A percentile compares a stretch with the other conserved stretches of the same genome.
phyloP scores from a whole-genome alignment of 2,797 vertebrate genomes.

The Megalops cyprinoides region DNA sequence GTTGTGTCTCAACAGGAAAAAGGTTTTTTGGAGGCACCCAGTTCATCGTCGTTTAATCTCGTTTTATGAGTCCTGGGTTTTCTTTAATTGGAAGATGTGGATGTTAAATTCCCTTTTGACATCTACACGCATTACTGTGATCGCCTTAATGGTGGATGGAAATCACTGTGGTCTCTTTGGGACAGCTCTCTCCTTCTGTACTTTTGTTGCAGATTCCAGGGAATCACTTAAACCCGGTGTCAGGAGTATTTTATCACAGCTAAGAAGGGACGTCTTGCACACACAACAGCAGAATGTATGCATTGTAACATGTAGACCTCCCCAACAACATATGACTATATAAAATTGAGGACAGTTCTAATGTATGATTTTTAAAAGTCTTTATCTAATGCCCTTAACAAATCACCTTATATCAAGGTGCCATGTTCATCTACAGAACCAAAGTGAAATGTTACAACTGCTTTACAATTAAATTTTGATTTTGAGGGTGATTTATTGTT shows the following conservation, averaged over 20 bases:
- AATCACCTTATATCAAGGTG: not conserved
- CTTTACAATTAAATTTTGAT: constrained; percentile 10
- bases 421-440: not conserved
- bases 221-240: not conserved
- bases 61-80: not conserved
- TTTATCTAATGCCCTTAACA: not conserved
- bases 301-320: no score
- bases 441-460: not conserved
- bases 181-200: not conserved
- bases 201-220: not conserved
- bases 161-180: not conserved
- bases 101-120: constrained; percentile 1
- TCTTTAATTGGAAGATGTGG: not conserved
- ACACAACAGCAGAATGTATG: no score
- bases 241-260: not conserved
- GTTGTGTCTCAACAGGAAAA: not conserved
- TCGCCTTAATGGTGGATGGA: not conserved
- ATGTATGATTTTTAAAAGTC: no score
- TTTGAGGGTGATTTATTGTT: constrained; percentile 9
- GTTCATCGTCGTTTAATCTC: not conserved
- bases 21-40: not conserved
- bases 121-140: not conserved
- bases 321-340: no score
- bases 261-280: no score
- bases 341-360: no score